Evolutionary conservation across 2,888 invertebrate genomes (phyloP), one percentile per base, ranked within the genome.

Genomic region (Drosophila borealis): DNA sequence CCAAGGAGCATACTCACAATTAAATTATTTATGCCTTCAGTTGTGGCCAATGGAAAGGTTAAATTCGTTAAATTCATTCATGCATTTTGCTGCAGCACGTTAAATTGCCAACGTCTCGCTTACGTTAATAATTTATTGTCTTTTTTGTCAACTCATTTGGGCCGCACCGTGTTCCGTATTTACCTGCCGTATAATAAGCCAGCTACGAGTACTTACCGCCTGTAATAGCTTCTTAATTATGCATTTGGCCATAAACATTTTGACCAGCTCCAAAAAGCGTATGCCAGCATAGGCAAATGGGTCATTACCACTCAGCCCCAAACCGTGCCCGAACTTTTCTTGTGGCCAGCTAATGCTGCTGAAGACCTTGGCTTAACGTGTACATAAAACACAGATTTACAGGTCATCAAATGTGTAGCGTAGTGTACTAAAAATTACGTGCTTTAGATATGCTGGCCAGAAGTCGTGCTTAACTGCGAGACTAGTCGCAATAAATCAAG

Each of bases 161-260:
- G 42, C n/a, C 37, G 8, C n/a, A 10, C 5, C 11, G 17, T 48
- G 46, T 41, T 64, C 33, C 21, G 34, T 45, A 65, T 25, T 63
- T 65, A 46, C 46, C 46, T 54, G 51, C 21, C 56, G 29, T 55
- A 66, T 77, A 74, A 66, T 67, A 69, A 48, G 70, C 53, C 55
- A 51, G 44, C 61, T 37, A 61, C 21, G 69, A 37, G 59, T 55
- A 64, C 49, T 78, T 77, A 57, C 60, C 33, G 63, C 61, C 78
- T 60, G 72, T 73, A 81, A 81, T 75, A 55, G 66, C 66, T 41
- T 61, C 79, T 82, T 85, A 82, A 82, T 82, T 88, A 82, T 88
- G 76, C 70, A 85, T 76, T 69, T 73, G 55, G 17, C 73, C 84
- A 70, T 81, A 75, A 84, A 86, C 74, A 73, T 65, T 73, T 75